A percentile compares a stretch with the other conserved stretches of the same genome.
phyloP scores from a whole-genome alignment of 2,797 vertebrate species.

The Cyprinella venusta region DNA sequence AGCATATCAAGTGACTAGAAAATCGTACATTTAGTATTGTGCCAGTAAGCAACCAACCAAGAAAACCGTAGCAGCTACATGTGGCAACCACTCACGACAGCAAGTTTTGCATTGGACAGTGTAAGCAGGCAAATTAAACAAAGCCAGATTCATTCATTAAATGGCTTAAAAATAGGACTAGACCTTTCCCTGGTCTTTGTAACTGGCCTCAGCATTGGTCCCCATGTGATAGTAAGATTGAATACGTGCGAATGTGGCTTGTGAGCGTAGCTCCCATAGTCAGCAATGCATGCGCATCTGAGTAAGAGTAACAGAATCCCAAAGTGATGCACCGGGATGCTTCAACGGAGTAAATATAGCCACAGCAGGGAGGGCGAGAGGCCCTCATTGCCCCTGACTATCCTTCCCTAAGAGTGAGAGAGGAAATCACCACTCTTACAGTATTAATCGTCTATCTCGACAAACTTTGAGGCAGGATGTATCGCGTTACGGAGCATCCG shows the following conservation, averaged over 20 bases:
- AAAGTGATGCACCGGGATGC: slow-evolving; percentile 74
- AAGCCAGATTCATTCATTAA: not conserved
- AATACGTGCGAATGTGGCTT: slow-evolving; percentile 4
- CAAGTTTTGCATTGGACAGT: not conserved
- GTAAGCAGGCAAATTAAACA: not conserved
- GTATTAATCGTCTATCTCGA: slow-evolving; percentile 69
- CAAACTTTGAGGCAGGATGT: slow-evolving; percentile 67
- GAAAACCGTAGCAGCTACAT: not conserved
- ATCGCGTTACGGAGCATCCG: slow-evolving; percentile 66
- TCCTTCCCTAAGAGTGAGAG: not conserved
- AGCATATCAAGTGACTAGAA: not conserved
- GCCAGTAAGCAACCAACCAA: not conserved
- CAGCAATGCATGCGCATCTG: slow-evolving; percentile 43
- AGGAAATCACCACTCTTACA: slow-evolving; percentile 62
- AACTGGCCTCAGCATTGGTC: slow-evolving; percentile 1
- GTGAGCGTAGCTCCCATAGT: slow-evolving; percentile 68
- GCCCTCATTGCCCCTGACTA: slow-evolving; percentile 57
- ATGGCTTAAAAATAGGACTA: not conserved
- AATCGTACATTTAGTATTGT: not conserved
- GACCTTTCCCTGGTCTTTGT: not conserved
- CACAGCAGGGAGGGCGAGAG: slow-evolving; percentile 57
- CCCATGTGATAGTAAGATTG: slow-evolving; percentile 12
- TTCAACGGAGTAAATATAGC: slow-evolving; percentile 77
- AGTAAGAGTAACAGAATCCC: slow-evolving; percentile 78
- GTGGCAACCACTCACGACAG: not conserved